Conservation (phyloP, 2,888 invertebrate species). For the Carcina quercana region DNA sequence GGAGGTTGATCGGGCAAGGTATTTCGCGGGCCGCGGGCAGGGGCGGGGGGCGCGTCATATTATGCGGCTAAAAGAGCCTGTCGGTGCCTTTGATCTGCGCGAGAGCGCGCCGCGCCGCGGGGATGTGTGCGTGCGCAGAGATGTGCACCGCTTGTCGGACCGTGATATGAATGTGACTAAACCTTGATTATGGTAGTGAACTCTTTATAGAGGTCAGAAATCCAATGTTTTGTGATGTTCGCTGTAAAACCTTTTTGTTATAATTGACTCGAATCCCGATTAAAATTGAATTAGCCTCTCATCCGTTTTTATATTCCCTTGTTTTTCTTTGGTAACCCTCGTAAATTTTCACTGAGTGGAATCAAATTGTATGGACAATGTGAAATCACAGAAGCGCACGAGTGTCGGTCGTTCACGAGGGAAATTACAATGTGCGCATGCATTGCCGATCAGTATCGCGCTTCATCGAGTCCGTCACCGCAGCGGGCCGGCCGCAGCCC, state of each 20-base stretch:
- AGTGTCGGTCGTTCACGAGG: slow-evolving; percentile 29
- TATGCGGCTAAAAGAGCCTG: slow-evolving; percentile 74
- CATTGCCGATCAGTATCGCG: slow-evolving; percentile 45
- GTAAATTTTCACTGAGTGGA: no score
- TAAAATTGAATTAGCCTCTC: slow-evolving; percentile 2
- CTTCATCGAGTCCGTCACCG: slow-evolving; percentile 53
- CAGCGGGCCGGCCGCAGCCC: no score
- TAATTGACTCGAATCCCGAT: slow-evolving; percentile 31
- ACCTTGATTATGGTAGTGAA: slow-evolving; percentile 71
- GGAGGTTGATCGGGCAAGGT: slow-evolving; percentile 49
- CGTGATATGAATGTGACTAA: slow-evolving; percentile 72
- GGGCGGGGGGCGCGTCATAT: slow-evolving; percentile 68
- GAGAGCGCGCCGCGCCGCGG: slow-evolving; percentile 25
- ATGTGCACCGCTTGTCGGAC: slow-evolving; percentile 66
- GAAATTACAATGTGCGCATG: slow-evolving; percentile 48
- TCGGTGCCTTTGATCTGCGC: slow-evolving; percentile 71
- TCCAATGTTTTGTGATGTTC: slow-evolving; percentile 40
- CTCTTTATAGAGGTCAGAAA: slow-evolving; percentile 64
- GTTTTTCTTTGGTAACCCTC: no score
- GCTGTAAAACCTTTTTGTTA: slow-evolving; percentile 33
- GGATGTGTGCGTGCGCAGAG: slow-evolving; percentile 42
- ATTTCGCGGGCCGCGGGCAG: slow-evolving; percentile 58
- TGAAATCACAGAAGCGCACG: slow-evolving; percentile 21
- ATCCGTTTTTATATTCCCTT: no score
- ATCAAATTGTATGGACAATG: slow-evolving; percentile 9